A percentile compares a stretch with the other conserved stretches of the same genome.
These are phyloP conservation scores for Protosalanx chinensis DNA, from an alignment of 2,797 vertebrate genomes.

Conservation along the genomic window DNA sequence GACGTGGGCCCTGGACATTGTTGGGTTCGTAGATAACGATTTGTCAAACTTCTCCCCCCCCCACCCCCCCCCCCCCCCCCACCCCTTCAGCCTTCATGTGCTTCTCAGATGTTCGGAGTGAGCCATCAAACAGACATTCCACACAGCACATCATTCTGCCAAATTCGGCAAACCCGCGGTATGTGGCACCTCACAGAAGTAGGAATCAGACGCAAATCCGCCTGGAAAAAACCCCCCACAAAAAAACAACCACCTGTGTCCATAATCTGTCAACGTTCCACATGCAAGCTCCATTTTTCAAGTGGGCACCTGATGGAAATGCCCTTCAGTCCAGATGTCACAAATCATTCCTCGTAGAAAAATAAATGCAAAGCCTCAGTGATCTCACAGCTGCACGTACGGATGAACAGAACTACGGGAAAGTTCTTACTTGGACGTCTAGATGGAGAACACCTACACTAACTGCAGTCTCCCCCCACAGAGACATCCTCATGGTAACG, in stretches of 20 bases:
- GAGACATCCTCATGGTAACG: background rate
- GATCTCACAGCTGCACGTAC: conserved; percentile 12
- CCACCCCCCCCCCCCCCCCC: conserved; percentile 13
- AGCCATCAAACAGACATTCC: conserved; percentile 56
- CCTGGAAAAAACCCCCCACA: conserved; percentile 22
- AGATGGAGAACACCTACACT: background rate
- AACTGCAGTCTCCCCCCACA: background rate
- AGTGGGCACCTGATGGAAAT: conserved; percentile 17
- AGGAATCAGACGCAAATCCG: conserved; percentile 24
- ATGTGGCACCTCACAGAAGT: conserved; percentile 28
- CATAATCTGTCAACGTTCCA: conserved; percentile 28
- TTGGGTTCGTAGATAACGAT: conserved; percentile 10
- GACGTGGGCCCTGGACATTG: conserved; percentile 6
- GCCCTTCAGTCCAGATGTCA: background rate
- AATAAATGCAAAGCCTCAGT: conserved; percentile 13
- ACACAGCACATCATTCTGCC: conserved; percentile 47
- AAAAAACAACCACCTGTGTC: background rate
- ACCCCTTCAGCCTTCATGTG: conserved; percentile 41
- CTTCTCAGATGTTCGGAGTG: conserved; percentile 56
- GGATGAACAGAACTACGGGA: conserved; percentile 15
- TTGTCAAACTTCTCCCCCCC: conserved; percentile 8
- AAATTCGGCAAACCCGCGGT: conserved; percentile 31
- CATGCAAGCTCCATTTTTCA: background rate
- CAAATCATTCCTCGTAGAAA: conserved; percentile 34
- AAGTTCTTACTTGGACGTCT: background rate